Evolutionary conservation across 2,113 vertebrate genomes (phyloP), one percentile per base, ranked within the genome.

Genomic region (Sporophila hypoxantha): DNA sequence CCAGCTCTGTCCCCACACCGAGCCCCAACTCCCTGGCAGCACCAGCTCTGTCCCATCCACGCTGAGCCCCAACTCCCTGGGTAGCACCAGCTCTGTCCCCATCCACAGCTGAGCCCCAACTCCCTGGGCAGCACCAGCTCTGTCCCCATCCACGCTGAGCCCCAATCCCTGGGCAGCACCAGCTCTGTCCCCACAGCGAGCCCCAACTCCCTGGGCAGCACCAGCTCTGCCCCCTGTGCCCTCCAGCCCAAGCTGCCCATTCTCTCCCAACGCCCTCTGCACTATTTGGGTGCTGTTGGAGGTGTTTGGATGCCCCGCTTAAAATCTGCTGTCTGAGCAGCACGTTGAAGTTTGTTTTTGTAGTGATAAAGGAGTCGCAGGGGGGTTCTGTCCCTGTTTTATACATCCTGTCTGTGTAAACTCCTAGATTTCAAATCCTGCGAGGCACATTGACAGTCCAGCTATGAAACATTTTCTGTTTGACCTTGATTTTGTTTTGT

Each of bases 401-500:
- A 14, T 50, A 74, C 90, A 86, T 81, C 89, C 89, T 91, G 83
- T 41, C 69, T 81, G 81, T 52, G 39, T 70, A 92, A 94, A 88
- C 71, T 47, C 82, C 10, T 5, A 91, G 82, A 70, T 88, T 86
- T 71, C 70, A 65, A 62, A 47, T 49, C 76, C 75, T 94, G 82
- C 4, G 19, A 83, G 73, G 76, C 60, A 44, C 21, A 7, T 12
- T 85, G 85, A 65, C 85, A 59, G 62, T n/a, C 44, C 66, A 56
- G 83, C 78, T 95, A 91, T 76, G 83, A 73, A 85, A 93, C 76
- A 84, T 94, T 86, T 94, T 83, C 91, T 91, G 6, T 92, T 78
- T 89, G 88, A 94, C 94, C 94, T 93, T 96, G 92, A 85, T 94
- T 95, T 88, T 95, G 85, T 88, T 93, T 95, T 92, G 91, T 65